phyloP scores from a whole-genome alignment of 2,888 invertebrate species.

The Nectonema munidae region DNA sequence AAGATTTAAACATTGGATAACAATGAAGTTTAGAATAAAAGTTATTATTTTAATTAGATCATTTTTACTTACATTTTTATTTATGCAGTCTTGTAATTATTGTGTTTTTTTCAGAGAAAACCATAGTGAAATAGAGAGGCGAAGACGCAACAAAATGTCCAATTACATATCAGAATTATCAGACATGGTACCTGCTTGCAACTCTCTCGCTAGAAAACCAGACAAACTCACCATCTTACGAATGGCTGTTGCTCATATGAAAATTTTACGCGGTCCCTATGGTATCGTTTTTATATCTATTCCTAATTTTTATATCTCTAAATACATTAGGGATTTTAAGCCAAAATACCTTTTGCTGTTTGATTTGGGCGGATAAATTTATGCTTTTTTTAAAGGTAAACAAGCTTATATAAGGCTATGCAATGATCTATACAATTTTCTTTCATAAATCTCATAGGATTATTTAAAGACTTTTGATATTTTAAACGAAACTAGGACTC shows the following conservation, averaged over 20 bases:
- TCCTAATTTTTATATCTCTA: too few relatives aligned
- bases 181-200: constrained; percentile 97
- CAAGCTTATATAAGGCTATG: neutral
- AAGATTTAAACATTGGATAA: too few relatives aligned
- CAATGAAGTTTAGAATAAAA: too few relatives aligned
- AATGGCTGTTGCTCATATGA: constrained; percentile 99
- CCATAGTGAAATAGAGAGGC: constrained; percentile 89
- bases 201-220: constrained; percentile 78
- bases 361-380: too few relatives aligned
- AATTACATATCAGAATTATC: constrained; percentile 95
- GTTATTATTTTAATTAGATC: too few relatives aligned
- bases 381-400: neutral
- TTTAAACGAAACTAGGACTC: too few relatives aligned
- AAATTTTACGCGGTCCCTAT: constrained; percentile 51
- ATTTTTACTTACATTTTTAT: neutral
- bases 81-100: constrained; percentile 26
- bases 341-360: too few relatives aligned
- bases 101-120: constrained; percentile 39
- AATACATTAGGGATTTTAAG: too few relatives aligned
- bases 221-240: constrained; percentile 92
- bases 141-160: constrained; percentile 96
- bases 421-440: neutral
- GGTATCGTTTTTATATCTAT: neutral
- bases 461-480: too few relatives aligned
- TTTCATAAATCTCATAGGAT: neutral